phyloP scores from a whole-genome alignment of 1,140 invertebrate genomes.

The Caenorhabditis remanei region DNA sequence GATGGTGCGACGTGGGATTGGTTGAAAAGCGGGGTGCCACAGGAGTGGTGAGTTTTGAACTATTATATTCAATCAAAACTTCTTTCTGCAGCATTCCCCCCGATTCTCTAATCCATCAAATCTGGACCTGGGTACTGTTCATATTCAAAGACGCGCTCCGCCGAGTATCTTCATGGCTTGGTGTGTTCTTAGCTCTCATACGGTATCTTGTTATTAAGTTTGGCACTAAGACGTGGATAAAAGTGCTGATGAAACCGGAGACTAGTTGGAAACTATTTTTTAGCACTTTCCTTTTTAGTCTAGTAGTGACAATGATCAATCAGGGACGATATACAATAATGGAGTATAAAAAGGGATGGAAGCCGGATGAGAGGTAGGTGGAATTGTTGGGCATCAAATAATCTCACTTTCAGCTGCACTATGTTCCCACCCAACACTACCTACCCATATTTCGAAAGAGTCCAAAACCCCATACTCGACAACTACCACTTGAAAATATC shows the following conservation, averaged over 20 bases:
- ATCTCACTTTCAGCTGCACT: neutral
- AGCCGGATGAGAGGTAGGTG: neutral
- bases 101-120: neutral
- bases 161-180: neutral
- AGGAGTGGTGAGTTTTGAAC: neutral
- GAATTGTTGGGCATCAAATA: neutral
- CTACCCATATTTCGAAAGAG: neutral
- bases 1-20: neutral
- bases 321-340: neutral
- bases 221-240: neutral
- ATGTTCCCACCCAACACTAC: conserved; percentile 13
- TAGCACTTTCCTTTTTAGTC: neutral
- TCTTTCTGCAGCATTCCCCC: neutral
- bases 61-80: neutral
- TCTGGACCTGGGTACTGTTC: neutral
- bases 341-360: neutral
- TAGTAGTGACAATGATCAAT: neutral
- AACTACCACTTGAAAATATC: neutral
- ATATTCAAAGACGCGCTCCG: neutral
- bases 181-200: neutral
- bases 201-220: neutral
- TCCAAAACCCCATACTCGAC: neutral
- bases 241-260: neutral
- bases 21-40: neutral
- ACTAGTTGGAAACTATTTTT: neutral